Evolutionary conservation across 2,113 vertebrate species (phyloP).

Genomic region (Serinus canaria): DNA sequence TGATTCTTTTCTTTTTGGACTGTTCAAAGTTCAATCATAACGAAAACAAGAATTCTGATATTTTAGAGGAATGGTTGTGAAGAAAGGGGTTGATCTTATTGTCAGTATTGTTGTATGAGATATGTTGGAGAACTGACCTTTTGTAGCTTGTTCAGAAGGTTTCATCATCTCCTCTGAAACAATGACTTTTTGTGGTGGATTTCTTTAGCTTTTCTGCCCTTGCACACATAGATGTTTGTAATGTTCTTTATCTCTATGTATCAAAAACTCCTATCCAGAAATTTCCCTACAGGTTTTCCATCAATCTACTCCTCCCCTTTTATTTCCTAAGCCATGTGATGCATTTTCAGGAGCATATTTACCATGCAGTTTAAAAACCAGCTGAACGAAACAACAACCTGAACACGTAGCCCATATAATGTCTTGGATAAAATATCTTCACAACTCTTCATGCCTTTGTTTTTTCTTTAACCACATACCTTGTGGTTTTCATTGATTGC

Average conservation of each 20-base stretch:
- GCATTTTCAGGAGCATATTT: not conserved
- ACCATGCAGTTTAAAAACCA: not conserved
- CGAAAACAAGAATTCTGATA: not conserved
- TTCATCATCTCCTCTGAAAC: not conserved
- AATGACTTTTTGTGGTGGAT: not conserved
- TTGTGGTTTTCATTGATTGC: conserved; percentile 44
- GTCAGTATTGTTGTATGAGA: not conserved
- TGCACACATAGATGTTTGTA: not conserved
- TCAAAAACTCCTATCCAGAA: not conserved
- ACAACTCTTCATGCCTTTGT: not conserved
- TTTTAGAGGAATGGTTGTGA: not conserved
- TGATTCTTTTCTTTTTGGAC: not conserved
- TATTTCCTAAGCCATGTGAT: not conserved
- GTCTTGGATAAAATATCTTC: not conserved
- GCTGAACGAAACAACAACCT: not conserved
- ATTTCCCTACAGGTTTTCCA: not conserved
- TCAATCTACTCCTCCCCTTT: no score
- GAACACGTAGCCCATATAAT: not conserved
- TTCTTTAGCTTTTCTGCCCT: not conserved
- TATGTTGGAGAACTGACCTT: not conserved
- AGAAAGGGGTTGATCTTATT: not conserved
- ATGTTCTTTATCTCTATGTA: not conserved
- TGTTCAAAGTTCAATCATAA: not conserved
- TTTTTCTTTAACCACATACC: not conserved
- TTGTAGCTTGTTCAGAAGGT: not conserved